Conservation (phyloP, 1,140 invertebrate genomes). For the Zaprionus tsacasi region DNA sequence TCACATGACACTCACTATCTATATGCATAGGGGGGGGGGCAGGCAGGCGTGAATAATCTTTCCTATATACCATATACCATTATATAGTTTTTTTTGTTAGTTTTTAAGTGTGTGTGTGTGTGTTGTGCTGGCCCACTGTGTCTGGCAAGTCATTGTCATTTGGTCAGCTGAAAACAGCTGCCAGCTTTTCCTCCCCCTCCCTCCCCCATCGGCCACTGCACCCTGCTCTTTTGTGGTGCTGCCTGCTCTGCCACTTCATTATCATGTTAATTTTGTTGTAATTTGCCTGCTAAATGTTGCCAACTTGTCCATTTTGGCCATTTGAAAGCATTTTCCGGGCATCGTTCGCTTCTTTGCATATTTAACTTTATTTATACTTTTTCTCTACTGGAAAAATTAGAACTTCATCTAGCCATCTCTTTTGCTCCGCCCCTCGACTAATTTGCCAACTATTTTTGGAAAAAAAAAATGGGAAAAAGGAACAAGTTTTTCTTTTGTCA, state of each 20-base stretch:
- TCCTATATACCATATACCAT: conserved; percentile 24
- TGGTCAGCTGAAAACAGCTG: conserved; percentile 78
- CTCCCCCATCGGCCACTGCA: neutral
- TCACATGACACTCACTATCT: conserved; percentile 20
- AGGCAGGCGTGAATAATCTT: conserved; percentile 13
- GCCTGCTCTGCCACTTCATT: conserved; percentile 64
- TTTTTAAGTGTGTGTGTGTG: conserved; percentile 3
- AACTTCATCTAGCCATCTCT: conserved; percentile 36
- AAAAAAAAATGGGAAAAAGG: conserved; percentile 16
- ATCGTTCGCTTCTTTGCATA: conserved; percentile 61
- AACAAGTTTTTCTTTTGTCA: conserved; percentile 73
- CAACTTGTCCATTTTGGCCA: conserved; percentile 67
- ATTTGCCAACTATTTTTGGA: conserved; percentile 76
- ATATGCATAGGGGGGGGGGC: neutral
- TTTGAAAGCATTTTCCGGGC: conserved; percentile 58
- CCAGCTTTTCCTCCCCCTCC: conserved; percentile 48
- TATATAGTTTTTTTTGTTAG: conserved; percentile 43
- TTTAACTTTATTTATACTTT: conserved; percentile 81
- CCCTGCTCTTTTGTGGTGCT: conserved; percentile 5
- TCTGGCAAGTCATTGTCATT: conserved; percentile 78
- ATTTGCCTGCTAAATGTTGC: conserved; percentile 83
- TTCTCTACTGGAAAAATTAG: conserved; percentile 76
- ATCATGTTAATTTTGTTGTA: conserved; percentile 83
- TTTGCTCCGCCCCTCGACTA: conserved; percentile 34
- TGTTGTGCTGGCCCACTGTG: conserved; percentile 4